Base-by-base conservation (phyloP, 2,797 vertebrate genomes). In the Odontamblyopus lacepedii region DNA sequence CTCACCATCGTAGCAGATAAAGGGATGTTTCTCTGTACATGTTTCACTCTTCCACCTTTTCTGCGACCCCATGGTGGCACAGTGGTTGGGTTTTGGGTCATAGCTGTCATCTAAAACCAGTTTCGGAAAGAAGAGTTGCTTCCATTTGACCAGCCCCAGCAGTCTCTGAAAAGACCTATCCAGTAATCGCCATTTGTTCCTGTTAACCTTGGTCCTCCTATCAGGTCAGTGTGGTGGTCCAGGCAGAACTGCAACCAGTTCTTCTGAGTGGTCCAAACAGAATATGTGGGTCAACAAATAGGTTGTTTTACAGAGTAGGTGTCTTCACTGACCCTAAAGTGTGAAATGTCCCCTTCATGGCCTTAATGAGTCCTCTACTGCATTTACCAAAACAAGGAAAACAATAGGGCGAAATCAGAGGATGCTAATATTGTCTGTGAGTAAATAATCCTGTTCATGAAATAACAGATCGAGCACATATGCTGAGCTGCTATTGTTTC, bases 141-240 rank as follows among this genome's bases (percentile, higher is more conserved):
- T 23, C 32, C 32, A 35, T 35, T 35, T 35, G 32, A 35, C 32
- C 32, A 35, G 32, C 32, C 32, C 32, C 32, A 86, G 2, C 0
- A 15, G 30, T 75, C 70, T 26, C 2, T 23, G 70, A 67, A 77
- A 35, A 82, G 61, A 55, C 75, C 74, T 12, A 77, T 79, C 71
- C 69, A 67, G 56, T 57, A 7, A 1, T 57, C 1, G 27, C 18
- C 55, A 6, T 7, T 3, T 44, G 41, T 9, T 26, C 0, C 1
- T 26, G 76, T 0, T 48, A 76, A 77, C 0, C 23, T 0, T 2
- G 0, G 3, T 71, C 79, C 73, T 69, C 23, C 23, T 23, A 56
- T 4, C 69, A 85, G 78, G 69, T 82, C 81, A 27, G 72, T 76
- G 76, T 78, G 30, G 0, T 61, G 0, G 6, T 62, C 0, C 59